Conservation (phyloP, 2,797 vertebrate genomes). For the Sebastes oblongus region DNA sequence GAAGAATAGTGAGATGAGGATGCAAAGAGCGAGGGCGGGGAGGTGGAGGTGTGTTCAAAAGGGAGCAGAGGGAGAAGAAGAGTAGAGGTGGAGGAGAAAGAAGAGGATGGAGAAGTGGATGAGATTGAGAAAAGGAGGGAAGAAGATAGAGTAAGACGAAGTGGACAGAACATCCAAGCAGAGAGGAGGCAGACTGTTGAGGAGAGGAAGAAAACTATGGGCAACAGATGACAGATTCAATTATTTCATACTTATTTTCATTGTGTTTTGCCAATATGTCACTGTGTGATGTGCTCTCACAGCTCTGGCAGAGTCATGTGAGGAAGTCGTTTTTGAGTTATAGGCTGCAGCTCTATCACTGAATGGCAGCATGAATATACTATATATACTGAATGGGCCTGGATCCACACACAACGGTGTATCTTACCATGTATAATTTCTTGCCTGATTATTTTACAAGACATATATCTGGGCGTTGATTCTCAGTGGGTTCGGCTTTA, state of each 20-base stretch:
- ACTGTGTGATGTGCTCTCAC: neutral
- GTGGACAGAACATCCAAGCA: neutral
- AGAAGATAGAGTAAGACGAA: neutral
- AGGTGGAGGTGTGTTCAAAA: neutral
- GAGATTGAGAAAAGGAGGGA: neutral
- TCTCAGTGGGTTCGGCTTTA: neutral
- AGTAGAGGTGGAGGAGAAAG: neutral
- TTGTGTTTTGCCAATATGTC: neutral
- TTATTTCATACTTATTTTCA: neutral
- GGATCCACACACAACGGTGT: constrained; percentile 36
- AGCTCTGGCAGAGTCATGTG: neutral
- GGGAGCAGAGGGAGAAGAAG: neutral
- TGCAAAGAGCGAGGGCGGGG: neutral
- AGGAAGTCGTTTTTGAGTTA: neutral
- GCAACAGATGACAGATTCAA: neutral
- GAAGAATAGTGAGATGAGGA: constrained; percentile 19
- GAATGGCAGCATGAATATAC: neutral
- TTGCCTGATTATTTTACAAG: neutral
- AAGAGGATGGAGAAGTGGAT: neutral
- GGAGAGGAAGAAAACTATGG: neutral
- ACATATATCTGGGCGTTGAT: neutral
- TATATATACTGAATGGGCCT: neutral
- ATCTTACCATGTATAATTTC: constrained; percentile 10
- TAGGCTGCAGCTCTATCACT: neutral
- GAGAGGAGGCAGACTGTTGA: neutral